These are phyloP conservation scores for Aldabrachelys gigantea DNA, from an alignment of 2,113 vertebrate species.

Conservation along the genomic window DNA sequence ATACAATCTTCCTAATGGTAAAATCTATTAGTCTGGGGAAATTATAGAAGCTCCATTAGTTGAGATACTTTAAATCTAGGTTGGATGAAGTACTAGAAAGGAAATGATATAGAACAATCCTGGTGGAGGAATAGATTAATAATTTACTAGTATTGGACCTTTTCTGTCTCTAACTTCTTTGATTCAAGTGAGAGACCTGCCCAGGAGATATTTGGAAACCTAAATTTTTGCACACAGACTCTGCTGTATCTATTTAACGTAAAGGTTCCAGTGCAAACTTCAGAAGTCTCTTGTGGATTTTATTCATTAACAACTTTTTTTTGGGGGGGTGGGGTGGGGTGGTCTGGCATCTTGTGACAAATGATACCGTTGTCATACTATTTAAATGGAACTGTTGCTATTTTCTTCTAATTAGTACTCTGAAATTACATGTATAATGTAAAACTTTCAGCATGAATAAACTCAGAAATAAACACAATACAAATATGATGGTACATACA, in stretches of 20 bases:
- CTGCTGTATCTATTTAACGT: rapidly evolving
- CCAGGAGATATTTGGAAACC: background rate
- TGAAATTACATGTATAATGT: background rate
- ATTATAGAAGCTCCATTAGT: background rate
- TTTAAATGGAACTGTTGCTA: background rate
- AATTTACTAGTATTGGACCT: background rate
- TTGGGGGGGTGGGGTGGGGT: no score
- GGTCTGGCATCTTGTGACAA: background rate
- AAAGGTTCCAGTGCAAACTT: background rate
- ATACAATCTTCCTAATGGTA: background rate
- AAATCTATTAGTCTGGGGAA: conserved; percentile 13
- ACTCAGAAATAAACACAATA: background rate
- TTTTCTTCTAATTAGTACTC: background rate
- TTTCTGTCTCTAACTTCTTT: background rate
- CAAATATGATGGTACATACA: background rate
- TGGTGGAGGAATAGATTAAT: background rate
- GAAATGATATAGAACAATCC: background rate
- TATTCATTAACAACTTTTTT: background rate
- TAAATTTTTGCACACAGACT: background rate
- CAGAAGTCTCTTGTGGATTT: background rate
- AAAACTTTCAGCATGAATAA: background rate
- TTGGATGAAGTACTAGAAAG: background rate
- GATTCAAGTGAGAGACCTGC: background rate
- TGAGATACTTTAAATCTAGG: conserved; percentile 11
- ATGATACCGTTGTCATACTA: background rate